These are phyloP conservation scores for Psettodes erumei DNA, from an alignment of 2,113 vertebrate genomes.

Conservation along the genomic window DNA sequence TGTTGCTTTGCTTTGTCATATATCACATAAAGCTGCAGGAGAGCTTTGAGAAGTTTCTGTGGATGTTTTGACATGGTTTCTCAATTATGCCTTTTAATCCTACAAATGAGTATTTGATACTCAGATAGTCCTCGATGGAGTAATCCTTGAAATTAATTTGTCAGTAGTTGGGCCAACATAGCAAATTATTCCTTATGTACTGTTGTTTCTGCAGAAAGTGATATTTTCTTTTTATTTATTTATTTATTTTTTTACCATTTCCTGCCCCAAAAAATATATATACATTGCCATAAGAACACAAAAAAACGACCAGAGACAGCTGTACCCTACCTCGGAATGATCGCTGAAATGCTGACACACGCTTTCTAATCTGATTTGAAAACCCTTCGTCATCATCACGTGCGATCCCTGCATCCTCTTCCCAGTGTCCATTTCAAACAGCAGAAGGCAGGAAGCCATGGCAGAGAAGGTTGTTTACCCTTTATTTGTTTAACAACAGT, in stretches of 20 bases:
- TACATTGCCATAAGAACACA: not conserved
- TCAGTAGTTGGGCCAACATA: too few species aligned
- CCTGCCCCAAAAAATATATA: not conserved
- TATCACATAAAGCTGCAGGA: too few species aligned
- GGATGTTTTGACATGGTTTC: too few species aligned
- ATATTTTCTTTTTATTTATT: too few species aligned
- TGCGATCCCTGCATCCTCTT: constrained; percentile 15
- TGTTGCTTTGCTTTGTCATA: too few species aligned
- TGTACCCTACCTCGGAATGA: constrained; percentile 11
- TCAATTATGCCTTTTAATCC: not conserved
- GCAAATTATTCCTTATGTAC: too few species aligned
- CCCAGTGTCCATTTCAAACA: constrained; percentile 35
- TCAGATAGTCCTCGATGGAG: too few species aligned
- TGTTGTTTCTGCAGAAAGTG: not conserved
- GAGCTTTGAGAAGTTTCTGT: too few species aligned
- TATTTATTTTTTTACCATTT: not conserved
- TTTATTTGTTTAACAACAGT: constrained; percentile 69
- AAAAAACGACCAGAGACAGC: not conserved
- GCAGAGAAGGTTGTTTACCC: constrained; percentile 47
- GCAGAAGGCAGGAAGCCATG: constrained; percentile 12
- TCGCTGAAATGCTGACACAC: constrained; percentile 41
- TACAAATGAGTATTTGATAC: too few species aligned
- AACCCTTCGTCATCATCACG: constrained; percentile 47
- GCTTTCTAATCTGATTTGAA: constrained; percentile 42
- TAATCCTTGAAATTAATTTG: too few species aligned